phyloP scores from a whole-genome alignment of 2,113 vertebrate genomes.

The Geococcyx californianus region DNA sequence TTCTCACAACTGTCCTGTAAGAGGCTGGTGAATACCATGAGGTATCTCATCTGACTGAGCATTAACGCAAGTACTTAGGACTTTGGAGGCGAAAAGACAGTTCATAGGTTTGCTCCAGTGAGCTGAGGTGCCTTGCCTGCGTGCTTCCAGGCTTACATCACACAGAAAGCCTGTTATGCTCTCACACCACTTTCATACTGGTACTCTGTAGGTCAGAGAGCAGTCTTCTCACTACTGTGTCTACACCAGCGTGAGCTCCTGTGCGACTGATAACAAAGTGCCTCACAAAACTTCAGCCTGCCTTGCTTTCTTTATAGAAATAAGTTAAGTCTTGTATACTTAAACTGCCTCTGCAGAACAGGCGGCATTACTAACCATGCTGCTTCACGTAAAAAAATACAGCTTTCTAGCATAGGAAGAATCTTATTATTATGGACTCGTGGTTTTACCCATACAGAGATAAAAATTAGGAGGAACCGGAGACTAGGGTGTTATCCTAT shows the following conservation, averaged over 20 bases:
- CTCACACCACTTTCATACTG: background rate
- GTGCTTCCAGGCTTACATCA: background rate
- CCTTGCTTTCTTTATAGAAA: background rate
- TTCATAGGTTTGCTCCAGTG: background rate
- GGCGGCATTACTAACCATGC: background rate
- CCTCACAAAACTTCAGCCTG: background rate
- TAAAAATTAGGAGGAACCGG: background rate
- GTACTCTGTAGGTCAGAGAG: background rate
- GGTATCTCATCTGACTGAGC: background rate
- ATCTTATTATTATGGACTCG: background rate
- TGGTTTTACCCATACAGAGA: background rate
- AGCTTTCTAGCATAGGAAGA: background rate
- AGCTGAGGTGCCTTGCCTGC: background rate
- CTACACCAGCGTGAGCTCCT: background rate
- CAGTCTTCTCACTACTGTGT: background rate
- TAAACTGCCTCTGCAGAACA: background rate
- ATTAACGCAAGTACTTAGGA: background rate
- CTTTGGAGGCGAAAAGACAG: background rate
- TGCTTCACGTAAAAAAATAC: background rate
- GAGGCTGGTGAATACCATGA: background rate
- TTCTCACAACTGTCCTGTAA: background rate
- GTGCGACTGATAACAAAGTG: fast-evolving
- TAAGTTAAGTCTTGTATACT: background rate
- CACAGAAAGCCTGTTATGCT: background rate
- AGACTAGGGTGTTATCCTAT: background rate